Percentiles rank a stretch among this genome's conserved stretches.
phyloP scores from a whole-genome alignment of 2,888 invertebrate species.

The Perithous albicinctus region DNA sequence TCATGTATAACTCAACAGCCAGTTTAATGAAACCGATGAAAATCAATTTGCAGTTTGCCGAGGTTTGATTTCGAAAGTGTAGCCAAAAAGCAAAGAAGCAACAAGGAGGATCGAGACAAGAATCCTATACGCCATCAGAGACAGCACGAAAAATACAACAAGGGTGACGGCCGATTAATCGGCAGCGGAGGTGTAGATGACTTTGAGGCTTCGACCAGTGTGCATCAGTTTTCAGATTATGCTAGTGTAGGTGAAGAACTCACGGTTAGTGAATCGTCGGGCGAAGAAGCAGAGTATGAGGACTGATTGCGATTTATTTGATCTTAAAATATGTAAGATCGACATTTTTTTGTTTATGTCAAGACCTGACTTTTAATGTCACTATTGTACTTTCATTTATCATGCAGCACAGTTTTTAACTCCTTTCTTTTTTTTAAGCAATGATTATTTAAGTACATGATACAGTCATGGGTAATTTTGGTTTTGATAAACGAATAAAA shows the following conservation, averaged over 20 bases:
- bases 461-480: too few relatives aligned
- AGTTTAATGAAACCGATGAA: background rate
- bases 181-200: constrained; percentile 12
- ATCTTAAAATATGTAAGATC: too few relatives aligned
- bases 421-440: too few relatives aligned
- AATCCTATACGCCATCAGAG: background rate
- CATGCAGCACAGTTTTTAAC: too few relatives aligned
- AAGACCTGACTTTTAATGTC: too few relatives aligned
- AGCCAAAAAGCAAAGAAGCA: constrained; percentile 39
- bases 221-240: constrained; percentile 54
- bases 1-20: background rate
- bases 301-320: too few relatives aligned
- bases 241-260: constrained; percentile 27
- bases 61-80: constrained; percentile 50
- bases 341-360: too few relatives aligned
- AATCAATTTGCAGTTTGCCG: constrained; percentile 34
- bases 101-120: background rate
- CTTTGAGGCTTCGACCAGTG: constrained; percentile 26
- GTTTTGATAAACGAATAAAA: too few relatives aligned
- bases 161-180: background rate
- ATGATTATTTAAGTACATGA: too few relatives aligned
- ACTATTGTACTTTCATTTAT: too few relatives aligned
- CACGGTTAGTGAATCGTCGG: constrained; percentile 34
- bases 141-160: background rate
- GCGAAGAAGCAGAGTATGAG: constrained; percentile 56